phyloP scores from a whole-genome alignment of 2,797 vertebrate genomes.

The Myotis planiceps region DNA sequence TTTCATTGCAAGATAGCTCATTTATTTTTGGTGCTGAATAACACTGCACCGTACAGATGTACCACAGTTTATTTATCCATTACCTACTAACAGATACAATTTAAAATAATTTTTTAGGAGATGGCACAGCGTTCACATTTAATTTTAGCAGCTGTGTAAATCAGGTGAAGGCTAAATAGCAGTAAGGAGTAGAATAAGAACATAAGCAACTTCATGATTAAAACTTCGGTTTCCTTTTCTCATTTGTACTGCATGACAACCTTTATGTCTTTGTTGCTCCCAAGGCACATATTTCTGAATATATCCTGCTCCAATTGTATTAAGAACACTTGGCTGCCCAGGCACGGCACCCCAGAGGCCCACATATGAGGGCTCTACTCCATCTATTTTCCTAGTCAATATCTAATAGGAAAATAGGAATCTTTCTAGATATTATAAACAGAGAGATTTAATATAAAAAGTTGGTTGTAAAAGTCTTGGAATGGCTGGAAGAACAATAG shows the following conservation, averaged over 20 bases:
- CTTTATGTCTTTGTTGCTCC: neutral
- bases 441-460: neutral
- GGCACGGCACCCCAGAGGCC: neutral
- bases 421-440: neutral
- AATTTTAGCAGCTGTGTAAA: neutral
- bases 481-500: neutral
- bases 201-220: neutral
- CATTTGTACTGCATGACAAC: neutral
- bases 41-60: neutral
- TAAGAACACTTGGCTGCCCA: neutral
- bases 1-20: neutral
- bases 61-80: neutral
- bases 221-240: slow-evolving; percentile 1
- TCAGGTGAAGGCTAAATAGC: neutral
- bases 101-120: neutral
- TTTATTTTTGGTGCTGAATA: neutral
- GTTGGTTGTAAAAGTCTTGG: neutral
- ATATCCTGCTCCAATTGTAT: neutral
- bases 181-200: neutral
- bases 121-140: neutral
- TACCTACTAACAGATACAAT: neutral
- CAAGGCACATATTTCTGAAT: slow-evolving; percentile 9
- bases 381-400: neutral
- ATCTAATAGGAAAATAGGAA: neutral
- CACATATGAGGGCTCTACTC: neutral